Base-by-base conservation (phyloP, 2,797 vertebrate genomes). In the Peromyscus eremicus region DNA sequence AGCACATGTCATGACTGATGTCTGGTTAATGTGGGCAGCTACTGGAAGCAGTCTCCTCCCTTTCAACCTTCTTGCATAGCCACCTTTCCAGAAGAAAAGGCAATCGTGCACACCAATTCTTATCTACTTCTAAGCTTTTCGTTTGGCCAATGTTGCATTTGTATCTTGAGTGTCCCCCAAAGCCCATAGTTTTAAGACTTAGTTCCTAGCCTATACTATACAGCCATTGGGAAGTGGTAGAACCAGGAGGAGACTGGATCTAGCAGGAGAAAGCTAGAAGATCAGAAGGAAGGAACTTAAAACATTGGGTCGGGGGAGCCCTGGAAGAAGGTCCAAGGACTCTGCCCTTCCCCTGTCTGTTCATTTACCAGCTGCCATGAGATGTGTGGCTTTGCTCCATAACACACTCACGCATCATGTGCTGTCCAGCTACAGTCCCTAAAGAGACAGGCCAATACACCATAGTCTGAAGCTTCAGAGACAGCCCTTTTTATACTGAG, bases 1-100 rank as follows among this genome's bases (percentile, higher is more conserved):
- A 64, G 60, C 70, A 17, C 34, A 34, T 4, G 57, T 64, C 91
- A 92, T 87, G 49, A 37, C 66, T 70, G 85, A 66, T 52, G 55
- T 37, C 73, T 68, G 70, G 19, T 88, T 87, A 80, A 82, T 64
- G 23, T 1, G 32, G 21, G 37, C 12, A 86, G 25, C 29, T 60
- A 16, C 57, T 16, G 17, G 80, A 68, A 84, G 60, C 6, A 81
- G 75, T 60, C 43, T 60, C 71, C 23, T 77, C 34, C 16, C 1
- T 57, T 32, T 27, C 68, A 49, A 75, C 14, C 32, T 91, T 25
- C 68, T 16, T n/a, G 6, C 17, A 25, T 77, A 17, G 23, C 49
- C 92, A 64, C 21, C 57, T 52, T 91, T 80, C 43, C 77, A 55
- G 37, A 92, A 95, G 75, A 79, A 71, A 82, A 71, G 40, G 55